Evolutionary conservation across 1,140 invertebrate genomes (phyloP).

Genomic region (Eubasilissa regina): DNA sequence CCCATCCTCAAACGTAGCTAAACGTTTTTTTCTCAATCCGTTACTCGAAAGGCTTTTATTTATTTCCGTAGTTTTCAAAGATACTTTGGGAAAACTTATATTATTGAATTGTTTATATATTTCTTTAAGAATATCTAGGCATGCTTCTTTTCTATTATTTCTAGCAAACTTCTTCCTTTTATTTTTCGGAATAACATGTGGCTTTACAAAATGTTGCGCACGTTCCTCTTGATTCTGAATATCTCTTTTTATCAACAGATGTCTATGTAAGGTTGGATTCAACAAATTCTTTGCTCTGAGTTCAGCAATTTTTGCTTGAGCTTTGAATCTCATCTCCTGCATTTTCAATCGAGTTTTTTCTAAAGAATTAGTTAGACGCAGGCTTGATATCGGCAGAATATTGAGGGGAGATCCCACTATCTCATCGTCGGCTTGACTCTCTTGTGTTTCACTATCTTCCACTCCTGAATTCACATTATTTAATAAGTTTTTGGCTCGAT

Average conservation of each 20-base stretch:
- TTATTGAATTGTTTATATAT: no score
- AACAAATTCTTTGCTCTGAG: constrained; percentile 41
- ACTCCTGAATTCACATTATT: constrained; percentile 33
- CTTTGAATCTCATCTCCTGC: constrained; percentile 46
- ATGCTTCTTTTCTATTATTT: not conserved
- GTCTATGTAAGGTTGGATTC: constrained; percentile 11
- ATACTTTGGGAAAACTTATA: not conserved
- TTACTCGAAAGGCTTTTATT: not conserved
- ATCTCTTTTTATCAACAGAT: constrained; percentile 21
- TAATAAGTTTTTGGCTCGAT: constrained; percentile 44
- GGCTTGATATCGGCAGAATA: not conserved
- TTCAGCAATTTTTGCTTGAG: constrained; percentile 50
- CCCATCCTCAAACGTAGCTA: constrained; percentile 4
- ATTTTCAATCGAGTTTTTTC: constrained; percentile 50
- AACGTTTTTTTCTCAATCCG: constrained; percentile 9
- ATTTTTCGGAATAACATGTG: not conserved
- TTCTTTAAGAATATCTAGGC: not conserved
- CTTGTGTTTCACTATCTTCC: constrained; percentile 18
- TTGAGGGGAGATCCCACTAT: constrained; percentile 9
- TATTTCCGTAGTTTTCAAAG: not conserved
- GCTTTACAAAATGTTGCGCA: not conserved
- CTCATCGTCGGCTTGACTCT: constrained; percentile 2
- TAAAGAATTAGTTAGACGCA: constrained; percentile 23
- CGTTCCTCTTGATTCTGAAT: not conserved
- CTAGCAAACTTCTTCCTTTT: constrained; percentile 20